Conservation (phyloP, 64 coral and sea anemone species). For the Hydrozoanthus tunicans region DNA sequence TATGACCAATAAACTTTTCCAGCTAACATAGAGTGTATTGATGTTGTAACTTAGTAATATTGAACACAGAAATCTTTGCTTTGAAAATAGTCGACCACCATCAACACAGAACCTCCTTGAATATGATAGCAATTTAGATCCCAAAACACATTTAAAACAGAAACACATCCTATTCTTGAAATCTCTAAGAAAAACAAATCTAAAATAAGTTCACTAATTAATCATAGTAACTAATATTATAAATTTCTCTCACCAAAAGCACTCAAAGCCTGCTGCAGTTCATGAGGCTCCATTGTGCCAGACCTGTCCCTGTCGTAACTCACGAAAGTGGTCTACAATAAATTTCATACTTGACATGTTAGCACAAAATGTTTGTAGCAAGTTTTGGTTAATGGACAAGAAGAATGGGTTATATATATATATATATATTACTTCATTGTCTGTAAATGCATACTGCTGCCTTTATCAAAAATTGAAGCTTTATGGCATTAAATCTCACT, state of each 20-base stretch:
- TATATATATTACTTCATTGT: background rate
- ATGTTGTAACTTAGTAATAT: background rate
- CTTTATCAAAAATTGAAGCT: background rate
- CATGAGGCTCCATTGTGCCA: slow-evolving; percentile 85
- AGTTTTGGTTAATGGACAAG: too few species aligned
- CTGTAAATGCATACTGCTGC: background rate
- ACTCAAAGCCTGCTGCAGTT: slow-evolving; percentile 67
- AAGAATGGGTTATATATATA: too few species aligned
- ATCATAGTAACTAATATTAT: background rate
- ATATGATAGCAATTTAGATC: too few species aligned
- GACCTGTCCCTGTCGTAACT: slow-evolving; percentile 92
- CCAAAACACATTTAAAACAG: too few species aligned
- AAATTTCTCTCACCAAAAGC: slow-evolving; percentile 77
- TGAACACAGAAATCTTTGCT: background rate
- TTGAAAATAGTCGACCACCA: too few species aligned
- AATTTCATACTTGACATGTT: background rate
- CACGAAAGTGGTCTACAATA: slow-evolving; percentile 80
- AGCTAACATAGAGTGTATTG: too few species aligned
- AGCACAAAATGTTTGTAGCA: background rate
- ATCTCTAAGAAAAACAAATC: too few species aligned
- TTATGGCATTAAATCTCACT: too few species aligned
- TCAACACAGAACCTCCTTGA: too few species aligned
- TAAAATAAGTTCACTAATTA: background rate
- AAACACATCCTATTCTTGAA: too few species aligned
- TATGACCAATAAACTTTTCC: too few species aligned